Percentiles rank a stretch among this genome's conserved stretches.
Conservation (phyloP, 2,888 invertebrate genomes). For the Orthosia cruda region DNA sequence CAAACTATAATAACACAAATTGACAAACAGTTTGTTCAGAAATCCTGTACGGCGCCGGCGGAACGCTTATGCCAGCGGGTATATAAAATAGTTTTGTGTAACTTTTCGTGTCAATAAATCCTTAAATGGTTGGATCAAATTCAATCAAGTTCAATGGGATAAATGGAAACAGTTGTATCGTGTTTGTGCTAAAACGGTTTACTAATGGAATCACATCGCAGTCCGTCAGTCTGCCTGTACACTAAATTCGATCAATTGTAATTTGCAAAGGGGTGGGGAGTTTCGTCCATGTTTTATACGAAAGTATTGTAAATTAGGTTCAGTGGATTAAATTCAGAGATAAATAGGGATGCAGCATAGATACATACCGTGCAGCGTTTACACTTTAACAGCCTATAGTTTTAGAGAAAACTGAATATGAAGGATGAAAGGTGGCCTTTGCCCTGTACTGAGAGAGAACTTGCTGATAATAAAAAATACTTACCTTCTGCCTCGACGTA, state of each 20-base stretch:
- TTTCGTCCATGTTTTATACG: not conserved
- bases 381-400: not conserved
- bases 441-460: too few relatives aligned
- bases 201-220: too few relatives aligned
- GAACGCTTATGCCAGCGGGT: not conserved
- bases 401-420: too few relatives aligned
- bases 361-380: not conserved
- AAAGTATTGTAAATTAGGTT: not conserved
- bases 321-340: not conserved
- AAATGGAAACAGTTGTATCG: not conserved
- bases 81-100: not conserved
- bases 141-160: not conserved
- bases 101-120: not conserved
- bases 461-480: not conserved
- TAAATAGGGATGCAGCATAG: not conserved
- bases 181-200: not conserved
- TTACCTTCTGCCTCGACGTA: slow-evolving; percentile 90
- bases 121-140: not conserved
- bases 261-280: not conserved
- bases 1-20: not conserved
- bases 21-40: not conserved
- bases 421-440: too few relatives aligned
- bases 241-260: not conserved
- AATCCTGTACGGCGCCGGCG: not conserved
- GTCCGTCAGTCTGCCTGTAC: not conserved